Conservation (phyloP, 2,797 vertebrate species). For the Chaenodraco wilsoni region DNA sequence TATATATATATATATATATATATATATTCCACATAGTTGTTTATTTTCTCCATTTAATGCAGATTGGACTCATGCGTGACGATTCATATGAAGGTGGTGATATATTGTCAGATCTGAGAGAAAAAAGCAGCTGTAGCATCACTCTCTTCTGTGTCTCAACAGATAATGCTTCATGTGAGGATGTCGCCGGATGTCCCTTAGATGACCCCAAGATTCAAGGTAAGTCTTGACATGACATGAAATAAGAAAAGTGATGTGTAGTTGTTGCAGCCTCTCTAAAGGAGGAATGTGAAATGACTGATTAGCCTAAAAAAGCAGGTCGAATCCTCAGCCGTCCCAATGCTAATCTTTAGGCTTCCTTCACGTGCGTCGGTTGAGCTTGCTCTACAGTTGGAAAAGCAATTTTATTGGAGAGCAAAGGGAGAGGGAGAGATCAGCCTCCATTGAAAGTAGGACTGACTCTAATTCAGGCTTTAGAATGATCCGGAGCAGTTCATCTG, state of each 20-base stretch:
- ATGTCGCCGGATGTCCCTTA: conserved; percentile 87
- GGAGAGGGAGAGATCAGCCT: conserved; percentile 30
- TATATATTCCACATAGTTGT: not conserved
- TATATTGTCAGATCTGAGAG: not conserved
- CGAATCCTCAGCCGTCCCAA: conserved; percentile 24
- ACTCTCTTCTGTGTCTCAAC: conserved; percentile 32
- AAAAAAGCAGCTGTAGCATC: not conserved
- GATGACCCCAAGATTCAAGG: conserved; percentile 93
- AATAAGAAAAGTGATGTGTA: not conserved
- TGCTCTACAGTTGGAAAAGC: conserved; percentile 45
- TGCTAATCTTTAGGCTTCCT: conserved; percentile 50
- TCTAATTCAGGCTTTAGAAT: conserved; percentile 60
- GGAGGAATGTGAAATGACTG: not conserved
- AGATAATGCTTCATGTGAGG: conserved; percentile 92
- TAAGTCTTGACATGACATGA: conserved; percentile 72
- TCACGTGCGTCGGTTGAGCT: conserved; percentile 54
- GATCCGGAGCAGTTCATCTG: conserved; percentile 68
- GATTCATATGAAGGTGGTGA: not conserved
- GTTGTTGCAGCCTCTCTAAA: conserved; percentile 2
- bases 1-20: too few species aligned
- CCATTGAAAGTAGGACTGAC: conserved; percentile 55
- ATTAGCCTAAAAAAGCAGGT: conserved; percentile 25
- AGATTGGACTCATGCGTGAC: not conserved
- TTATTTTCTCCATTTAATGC: not conserved
- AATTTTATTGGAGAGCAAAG: conserved; percentile 32